Conservation (phyloP, 2,113 vertebrate species). For the Pleuronectes platessa region DNA sequence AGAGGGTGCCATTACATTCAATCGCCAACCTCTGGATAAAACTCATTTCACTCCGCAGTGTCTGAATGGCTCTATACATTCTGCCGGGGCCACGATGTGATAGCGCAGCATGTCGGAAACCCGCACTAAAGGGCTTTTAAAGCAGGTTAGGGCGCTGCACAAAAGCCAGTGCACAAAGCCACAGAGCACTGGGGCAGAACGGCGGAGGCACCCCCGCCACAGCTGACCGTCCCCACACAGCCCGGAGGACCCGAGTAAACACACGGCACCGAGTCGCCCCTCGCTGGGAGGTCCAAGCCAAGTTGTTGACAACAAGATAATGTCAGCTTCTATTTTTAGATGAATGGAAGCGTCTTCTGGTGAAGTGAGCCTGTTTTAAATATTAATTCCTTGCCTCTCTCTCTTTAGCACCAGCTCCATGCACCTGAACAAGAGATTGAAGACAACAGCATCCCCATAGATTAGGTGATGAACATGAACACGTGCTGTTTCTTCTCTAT, state of each 20-base stretch:
- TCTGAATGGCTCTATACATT: conserved; percentile 58
- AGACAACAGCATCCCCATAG: not conserved
- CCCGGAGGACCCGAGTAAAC: conserved; percentile 47
- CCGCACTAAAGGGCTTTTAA: conserved; percentile 52
- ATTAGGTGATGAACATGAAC: not conserved
- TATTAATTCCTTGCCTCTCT: conserved; percentile 40
- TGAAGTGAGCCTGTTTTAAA: conserved; percentile 41
- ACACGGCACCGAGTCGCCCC: conserved; percentile 36
- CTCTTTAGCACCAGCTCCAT: not conserved
- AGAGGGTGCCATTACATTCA: conserved; percentile 73
- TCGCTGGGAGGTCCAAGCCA: conserved; percentile 28
- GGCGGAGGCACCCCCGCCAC: conserved; percentile 27
- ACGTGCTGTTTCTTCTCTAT: not conserved
- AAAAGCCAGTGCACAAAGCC: conserved; percentile 44
- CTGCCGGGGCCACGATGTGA: conserved; percentile 44
- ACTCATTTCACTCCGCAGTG: conserved; percentile 56
- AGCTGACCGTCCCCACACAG: conserved; percentile 41
- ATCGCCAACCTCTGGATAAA: conserved; percentile 59
- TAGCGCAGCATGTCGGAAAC: conserved; percentile 40
- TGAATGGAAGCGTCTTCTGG: conserved; percentile 21
- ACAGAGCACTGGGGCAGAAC: conserved; percentile 45
- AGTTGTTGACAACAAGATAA: conserved; percentile 58
- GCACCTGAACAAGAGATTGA: conserved; percentile 10
- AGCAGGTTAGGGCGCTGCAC: conserved; percentile 42
- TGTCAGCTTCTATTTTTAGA: conserved; percentile 62